Evolutionary conservation across 2,888 invertebrate species (phyloP), one percentile per base, ranked within the genome.

Genomic region (Drosophila yooni): DNA sequence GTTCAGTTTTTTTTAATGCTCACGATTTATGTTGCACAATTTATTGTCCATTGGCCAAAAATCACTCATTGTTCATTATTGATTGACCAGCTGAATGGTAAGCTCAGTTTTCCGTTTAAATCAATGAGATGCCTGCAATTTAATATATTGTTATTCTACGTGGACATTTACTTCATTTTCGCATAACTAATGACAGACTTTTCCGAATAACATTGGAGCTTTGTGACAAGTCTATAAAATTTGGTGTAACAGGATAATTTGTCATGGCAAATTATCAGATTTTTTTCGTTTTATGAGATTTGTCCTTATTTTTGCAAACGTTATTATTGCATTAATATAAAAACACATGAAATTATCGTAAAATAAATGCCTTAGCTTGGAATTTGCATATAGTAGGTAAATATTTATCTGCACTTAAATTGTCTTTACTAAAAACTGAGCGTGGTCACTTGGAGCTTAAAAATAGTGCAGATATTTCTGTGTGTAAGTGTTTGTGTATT

Each of bases 21-120:
- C 56, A 63, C 60, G 64, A 82, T 82, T 85, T 83, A 74, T 76
- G 65, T 52, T 69, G 50, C 72, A 66, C 60, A 62, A 73, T 70
- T 33, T 51, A 76, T 68, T 68, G 62, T 34, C 62, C 18, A 66
- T 63, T 60, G 73, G 52, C 36, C 11, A 54, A 31, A 59, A 61
- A 64, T 73, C 58, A 62, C 29, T 69, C n/a, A 46, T 46, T 53
- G 53, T 80, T 52, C 70, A 29, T 59, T 63, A 78, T 81, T 81
- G 82, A 79, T 78, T 65, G 58, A 38, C 63, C 50, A 48, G 62
- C 21, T 27, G 36, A 54, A 40, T 53, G 36, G 33, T 29, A 43
- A 33, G 65, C 43, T 52, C 67, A 67, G 46, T n/a, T 58, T 58
- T 65, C 48, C 65, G 46, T 62, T 54, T 34, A 70, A 76, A 72